phyloP scores from a whole-genome alignment of 2,113 vertebrate species.

The Solenodon paradoxus region DNA sequence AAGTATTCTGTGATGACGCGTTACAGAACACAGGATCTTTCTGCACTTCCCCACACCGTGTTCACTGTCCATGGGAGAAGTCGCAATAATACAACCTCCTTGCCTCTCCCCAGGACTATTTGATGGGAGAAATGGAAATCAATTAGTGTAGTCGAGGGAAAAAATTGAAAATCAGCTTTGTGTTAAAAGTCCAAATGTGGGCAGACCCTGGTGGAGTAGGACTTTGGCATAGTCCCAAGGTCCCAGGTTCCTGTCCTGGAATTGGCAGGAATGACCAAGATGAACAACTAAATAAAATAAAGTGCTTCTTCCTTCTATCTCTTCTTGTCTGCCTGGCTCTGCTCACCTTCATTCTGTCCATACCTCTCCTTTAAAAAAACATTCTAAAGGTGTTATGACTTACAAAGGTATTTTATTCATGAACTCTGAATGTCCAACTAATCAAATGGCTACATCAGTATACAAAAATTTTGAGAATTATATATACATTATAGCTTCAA shows the following conservation, averaged over 20 bases:
- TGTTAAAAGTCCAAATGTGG: constrained; percentile 9
- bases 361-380: no score
- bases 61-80: not conserved
- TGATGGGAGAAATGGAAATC: not conserved
- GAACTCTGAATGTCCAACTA: not conserved
- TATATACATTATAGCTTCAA: not conserved
- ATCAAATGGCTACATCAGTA: not conserved
- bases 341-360: no score
- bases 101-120: not conserved
- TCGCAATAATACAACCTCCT: not conserved
- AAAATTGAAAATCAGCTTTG: not conserved
- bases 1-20: not conserved
- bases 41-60: not conserved
- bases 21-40: not conserved
- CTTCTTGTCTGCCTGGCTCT: no score
- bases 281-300: no score
- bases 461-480: constrained; percentile 13
- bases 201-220: no score
- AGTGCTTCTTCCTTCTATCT: no score
- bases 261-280: no score
- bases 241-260: no score
- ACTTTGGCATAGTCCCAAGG: no score
- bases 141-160: not conserved
- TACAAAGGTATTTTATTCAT: not conserved
- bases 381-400: not conserved